Evolutionary conservation across 1,140 invertebrate genomes (phyloP).

Genomic region (Phymastichus coffea): DNA sequence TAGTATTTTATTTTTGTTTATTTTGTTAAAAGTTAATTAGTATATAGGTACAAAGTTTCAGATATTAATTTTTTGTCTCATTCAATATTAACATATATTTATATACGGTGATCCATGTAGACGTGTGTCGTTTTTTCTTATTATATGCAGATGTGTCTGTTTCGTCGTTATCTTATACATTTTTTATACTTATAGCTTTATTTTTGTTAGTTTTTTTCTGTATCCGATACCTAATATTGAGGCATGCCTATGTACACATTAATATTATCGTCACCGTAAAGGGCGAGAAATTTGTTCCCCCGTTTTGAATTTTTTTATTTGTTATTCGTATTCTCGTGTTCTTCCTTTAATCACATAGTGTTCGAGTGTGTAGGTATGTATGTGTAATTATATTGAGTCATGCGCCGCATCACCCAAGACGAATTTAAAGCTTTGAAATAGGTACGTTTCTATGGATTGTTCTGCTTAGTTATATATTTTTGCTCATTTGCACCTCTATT

Average conservation of each 20-base stretch:
- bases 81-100: constrained; percentile 36
- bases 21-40: constrained; percentile 46
- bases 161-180: constrained; percentile 2
- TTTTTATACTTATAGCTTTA: constrained; percentile 32
- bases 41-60: constrained; percentile 55
- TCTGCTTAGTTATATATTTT: too few species aligned
- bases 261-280: constrained; percentile 45
- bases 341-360: constrained; percentile 13
- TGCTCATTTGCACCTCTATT: too few species aligned
- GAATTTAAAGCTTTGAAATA: not conserved
- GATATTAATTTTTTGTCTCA: constrained; percentile 48
- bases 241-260: constrained; percentile 51
- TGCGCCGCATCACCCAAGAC: not conserved
- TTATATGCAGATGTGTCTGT: constrained; percentile 4
- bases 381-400: not conserved
- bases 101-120: constrained; percentile 36
- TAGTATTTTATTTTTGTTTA: constrained; percentile 22
- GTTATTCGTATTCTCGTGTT: not conserved
- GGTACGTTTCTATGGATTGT: too few species aligned
- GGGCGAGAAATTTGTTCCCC: constrained; percentile 31
- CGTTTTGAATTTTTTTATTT: constrained; percentile 19
- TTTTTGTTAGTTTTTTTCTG: constrained; percentile 28
- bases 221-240: constrained; percentile 42
- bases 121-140: constrained; percentile 25
- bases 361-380: not conserved